Percentiles rank a stretch among this genome's conserved stretches.
These are phyloP conservation scores for Anableps anableps DNA, from an alignment of 2,797 vertebrate genomes.

Conservation along the genomic window DNA sequence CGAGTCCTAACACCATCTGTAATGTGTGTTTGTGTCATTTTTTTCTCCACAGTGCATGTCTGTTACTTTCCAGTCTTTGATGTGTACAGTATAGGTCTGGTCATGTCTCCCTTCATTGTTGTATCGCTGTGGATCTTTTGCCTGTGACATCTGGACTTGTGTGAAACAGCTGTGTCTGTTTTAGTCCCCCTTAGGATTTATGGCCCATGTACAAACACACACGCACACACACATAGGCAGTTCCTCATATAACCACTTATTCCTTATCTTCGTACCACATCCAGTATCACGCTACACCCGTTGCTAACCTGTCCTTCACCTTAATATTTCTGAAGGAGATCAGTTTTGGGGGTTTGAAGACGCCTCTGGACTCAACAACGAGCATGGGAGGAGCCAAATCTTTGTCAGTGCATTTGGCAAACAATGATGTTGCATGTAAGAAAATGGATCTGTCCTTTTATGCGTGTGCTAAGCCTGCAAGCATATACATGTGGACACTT, in stretches of 20 bases:
- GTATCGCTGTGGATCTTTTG: conserved; percentile 32
- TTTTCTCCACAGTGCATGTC: conserved; percentile 12
- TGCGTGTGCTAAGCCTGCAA: conserved; percentile 11
- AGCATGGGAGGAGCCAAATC: background rate
- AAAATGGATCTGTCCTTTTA: conserved; percentile 4
- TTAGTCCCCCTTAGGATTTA: conserved; percentile 64
- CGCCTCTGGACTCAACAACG: conserved; percentile 7
- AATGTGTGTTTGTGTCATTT: conserved; percentile 33
- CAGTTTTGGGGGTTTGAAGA: conserved; percentile 24
- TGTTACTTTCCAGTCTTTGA: conserved; percentile 47
- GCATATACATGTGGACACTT: conserved; percentile 32
- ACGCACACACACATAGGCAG: conserved; percentile 18
- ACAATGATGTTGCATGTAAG: conserved; percentile 2
- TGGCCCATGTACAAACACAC: conserved; percentile 22
- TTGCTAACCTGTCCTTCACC: conserved; percentile 7
- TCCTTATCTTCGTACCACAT: conserved; percentile 47
- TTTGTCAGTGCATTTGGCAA: conserved; percentile 1
- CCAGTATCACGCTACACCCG: conserved; percentile 21
- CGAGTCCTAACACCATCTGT: conserved; percentile 47
- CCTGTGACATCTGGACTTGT: conserved; percentile 69
- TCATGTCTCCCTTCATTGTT: conserved; percentile 48
- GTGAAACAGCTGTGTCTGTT: conserved; percentile 76
- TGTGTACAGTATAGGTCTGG: conserved; percentile 66
- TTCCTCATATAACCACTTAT: conserved; percentile 47
- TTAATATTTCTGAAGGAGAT: conserved; percentile 8